These are phyloP conservation scores for Theocolax elegans DNA, from an alignment of 1,140 invertebrate genomes.

Conservation along the genomic window DNA sequence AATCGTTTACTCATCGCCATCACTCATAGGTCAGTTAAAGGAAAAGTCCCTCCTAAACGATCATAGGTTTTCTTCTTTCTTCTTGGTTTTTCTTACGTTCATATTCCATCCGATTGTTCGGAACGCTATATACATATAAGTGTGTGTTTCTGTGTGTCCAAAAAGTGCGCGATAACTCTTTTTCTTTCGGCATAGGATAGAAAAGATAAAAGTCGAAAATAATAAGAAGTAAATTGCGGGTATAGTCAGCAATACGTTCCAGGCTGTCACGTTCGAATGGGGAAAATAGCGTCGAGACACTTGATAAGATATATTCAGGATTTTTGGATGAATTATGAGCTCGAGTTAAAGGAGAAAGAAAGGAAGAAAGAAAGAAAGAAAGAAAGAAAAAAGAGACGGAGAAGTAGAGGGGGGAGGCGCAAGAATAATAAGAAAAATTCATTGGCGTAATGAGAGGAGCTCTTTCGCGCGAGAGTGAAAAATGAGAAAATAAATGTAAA, in stretches of 20 bases:
- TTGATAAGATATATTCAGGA: conserved; percentile 34
- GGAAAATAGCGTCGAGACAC: conserved; percentile 9
- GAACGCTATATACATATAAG: too few species aligned
- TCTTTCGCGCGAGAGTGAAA: neutral
- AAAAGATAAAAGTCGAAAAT: conserved; percentile 24
- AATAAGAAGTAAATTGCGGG: conserved; percentile 27
- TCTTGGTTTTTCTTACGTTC: too few species aligned
- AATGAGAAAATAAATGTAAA: conserved; percentile 36
- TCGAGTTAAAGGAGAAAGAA: neutral
- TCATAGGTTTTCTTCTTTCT: too few species aligned
- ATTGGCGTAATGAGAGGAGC: conserved; percentile 28
- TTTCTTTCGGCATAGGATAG: neutral
- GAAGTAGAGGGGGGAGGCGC: conserved; percentile 21
- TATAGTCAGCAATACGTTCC: conserved; percentile 3
- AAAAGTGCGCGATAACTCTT: conserved; percentile 13
- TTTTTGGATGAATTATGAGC: conserved; percentile 28
- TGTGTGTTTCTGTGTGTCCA: too few species aligned
- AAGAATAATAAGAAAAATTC: conserved; percentile 42
- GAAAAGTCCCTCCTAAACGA: too few species aligned
- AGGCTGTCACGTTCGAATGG: conserved; percentile 9
- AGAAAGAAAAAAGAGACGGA: conserved; percentile 29
- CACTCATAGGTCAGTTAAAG: neutral
- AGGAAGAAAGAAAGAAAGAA: conserved; percentile 15
- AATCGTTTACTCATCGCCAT: conserved; percentile 28
- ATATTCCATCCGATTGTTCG: too few species aligned